Conservation (phyloP, 2,797 vertebrate genomes). For the Alca torda region DNA sequence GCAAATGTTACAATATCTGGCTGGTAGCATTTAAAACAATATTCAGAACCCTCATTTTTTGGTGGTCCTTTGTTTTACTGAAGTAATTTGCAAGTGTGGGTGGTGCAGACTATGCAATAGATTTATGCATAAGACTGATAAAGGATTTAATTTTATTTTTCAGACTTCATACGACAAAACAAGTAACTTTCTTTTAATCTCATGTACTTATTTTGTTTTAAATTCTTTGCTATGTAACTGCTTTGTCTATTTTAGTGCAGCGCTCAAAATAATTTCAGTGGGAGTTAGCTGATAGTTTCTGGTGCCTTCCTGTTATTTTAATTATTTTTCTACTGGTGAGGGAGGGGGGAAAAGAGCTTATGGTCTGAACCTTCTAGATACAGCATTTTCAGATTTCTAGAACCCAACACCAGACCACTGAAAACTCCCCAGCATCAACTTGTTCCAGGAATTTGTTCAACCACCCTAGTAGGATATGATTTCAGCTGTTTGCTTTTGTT, state of each 20-base stretch:
- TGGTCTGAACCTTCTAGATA: neutral
- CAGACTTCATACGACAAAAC: neutral
- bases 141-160: conserved; percentile 9
- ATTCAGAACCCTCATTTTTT: neutral
- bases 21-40: neutral
- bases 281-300: conserved; percentile 62
- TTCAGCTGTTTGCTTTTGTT: conserved; percentile 1
- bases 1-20: neutral
- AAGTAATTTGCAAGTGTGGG: neutral
- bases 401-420: neutral
- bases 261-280: conserved; percentile 67
- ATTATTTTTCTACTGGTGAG: conserved; percentile 43
- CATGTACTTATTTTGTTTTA: neutral
- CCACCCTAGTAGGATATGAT: neutral
- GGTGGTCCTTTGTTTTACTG: neutral
- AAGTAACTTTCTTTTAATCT: conserved; percentile 13
- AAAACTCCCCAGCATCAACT: neutral
- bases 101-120: neutral
- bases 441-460: neutral
- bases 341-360: neutral
- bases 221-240: conserved; percentile 16
- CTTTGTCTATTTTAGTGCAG: conserved; percentile 41
- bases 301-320: conserved; percentile 51
- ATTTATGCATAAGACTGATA: neutral
- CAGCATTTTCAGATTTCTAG: conserved; percentile 16